Base-by-base conservation (phyloP, 2,888 invertebrate genomes). In the Lithophane socia region DNA sequence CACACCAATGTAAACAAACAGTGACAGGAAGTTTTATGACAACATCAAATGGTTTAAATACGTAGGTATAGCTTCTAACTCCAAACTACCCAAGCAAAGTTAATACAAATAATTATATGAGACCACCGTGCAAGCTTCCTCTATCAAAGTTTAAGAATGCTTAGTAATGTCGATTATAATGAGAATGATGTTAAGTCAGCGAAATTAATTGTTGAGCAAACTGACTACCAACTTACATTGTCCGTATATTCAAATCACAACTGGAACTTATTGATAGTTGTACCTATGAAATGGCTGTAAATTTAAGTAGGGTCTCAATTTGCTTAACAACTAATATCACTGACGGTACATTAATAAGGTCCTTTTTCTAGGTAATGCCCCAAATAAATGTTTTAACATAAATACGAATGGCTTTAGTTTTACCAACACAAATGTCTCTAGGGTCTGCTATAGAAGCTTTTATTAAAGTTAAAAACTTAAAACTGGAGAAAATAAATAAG, bases 381-480 rank as follows among this genome's bases (percentile, higher is more conserved):
- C 5, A 37, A 37, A 63, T 18, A 61, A 67, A n/a, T 67, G 21
- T 63, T 66, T 29, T 2, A 44, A 37, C 3, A 54, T 72, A 52
- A 60, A 60, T 61, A 49, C 47, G 49, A 64, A 79, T 47, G 18
- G 10, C 49, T 82, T 80, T 56, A 63, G 24, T 58, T 77, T 58
- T 58, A 37, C 21, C 18, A 7, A 70, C n/a, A 13, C 1, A 52
- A 78, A 52, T 21, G 44, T 73, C 74, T 80, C 73, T 44, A 78
- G 64, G n/a, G 73, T 21, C 49, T 58, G 5, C 44, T 73, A 37
- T 0, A 21, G 9, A 8, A 52, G 16, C 37, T 52, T 60, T 64
- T 64, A 80, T 72, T 77, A 58, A 73, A 80, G n/a, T 64, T 73
- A 42, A 12, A 64, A 73, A 78, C 60, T 21, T 13, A 37, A 4